Evolutionary conservation across 2,113 vertebrate species (phyloP), one percentile per base, ranked within the genome.

Genomic region (Hydropotes inermis): DNA sequence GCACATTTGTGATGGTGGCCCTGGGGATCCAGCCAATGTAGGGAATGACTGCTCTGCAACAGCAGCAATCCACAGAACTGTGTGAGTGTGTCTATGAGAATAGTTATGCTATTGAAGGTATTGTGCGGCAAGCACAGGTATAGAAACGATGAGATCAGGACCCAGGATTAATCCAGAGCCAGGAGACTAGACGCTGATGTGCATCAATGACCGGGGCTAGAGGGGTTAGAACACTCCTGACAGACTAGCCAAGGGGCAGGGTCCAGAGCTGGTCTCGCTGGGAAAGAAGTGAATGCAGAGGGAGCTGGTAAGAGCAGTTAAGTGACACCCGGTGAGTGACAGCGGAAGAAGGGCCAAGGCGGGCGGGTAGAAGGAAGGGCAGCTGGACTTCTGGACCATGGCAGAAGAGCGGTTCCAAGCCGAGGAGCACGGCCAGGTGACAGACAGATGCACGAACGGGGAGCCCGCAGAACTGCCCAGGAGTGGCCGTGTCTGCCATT

Each of bases 361-460:
- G 4, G 58, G 30, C 12, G 39, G 8, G 33, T 27, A 23, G 84
- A 19, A 60, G 25, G 36, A 78, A 58, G 45, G 23, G 87, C 1
- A 28, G 5, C 1, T 45, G 14, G 0, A 45, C 17, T n/a, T 25
- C 13, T 36, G 55, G 43, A 83, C 23, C 33, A 30, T 1, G 2
- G 17, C 33, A 70, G 50, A 30, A 30, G 84, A 33, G 7, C 16
- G 39, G 39, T 36, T 60, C 4, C 9, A 11, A 47, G 52, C 50
- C 58, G 86, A 2, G 7, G 36, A 13, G 43, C 27, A 17, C 0
- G 5, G 87, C 58, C 58, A 8, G 28, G 11, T 33, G 39, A 52
- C 5, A 45, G 55, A 89, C 0, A 25, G n/a, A 58, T 15, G 7
- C 1, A 3, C 3, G 0, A 39, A 19, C 0, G 9, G 30, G 43